These are phyloP conservation scores for Galeopsomyia nigrocyanea DNA, from an alignment of 2,888 invertebrate species.

Conservation along the genomic window DNA sequence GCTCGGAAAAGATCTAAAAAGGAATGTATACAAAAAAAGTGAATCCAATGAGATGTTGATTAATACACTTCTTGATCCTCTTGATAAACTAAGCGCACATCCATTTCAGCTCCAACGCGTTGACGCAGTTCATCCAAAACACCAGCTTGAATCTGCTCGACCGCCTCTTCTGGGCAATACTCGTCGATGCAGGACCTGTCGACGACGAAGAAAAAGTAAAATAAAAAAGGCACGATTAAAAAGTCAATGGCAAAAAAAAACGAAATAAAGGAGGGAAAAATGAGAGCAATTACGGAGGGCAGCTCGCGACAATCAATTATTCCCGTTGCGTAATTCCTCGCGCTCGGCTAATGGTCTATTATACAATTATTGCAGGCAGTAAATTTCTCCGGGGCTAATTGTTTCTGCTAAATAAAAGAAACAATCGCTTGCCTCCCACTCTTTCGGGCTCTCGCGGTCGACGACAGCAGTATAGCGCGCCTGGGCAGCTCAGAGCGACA, in stretches of 20 bases:
- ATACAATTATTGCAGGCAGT: slow-evolving; percentile 47
- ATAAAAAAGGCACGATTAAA: slow-evolving; percentile 36
- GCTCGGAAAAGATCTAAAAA: neutral
- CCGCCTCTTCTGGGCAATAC: slow-evolving; percentile 88
- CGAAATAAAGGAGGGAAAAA: slow-evolving; percentile 15
- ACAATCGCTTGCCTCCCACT: slow-evolving; percentile 22
- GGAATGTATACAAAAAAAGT: neutral
- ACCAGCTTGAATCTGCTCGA: slow-evolving; percentile 81
- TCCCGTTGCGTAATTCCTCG: slow-evolving; percentile 42
- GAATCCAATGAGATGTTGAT: neutral
- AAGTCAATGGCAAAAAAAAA: slow-evolving; percentile 35
- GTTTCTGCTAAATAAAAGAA: slow-evolving; percentile 46
- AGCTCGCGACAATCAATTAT: slow-evolving; percentile 43
- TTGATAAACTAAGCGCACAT: slow-evolving; percentile 57
- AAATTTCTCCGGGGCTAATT: slow-evolving; percentile 46
- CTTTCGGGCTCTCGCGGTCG: neutral
- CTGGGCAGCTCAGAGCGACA: slow-evolving; percentile 2
- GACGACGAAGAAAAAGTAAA: slow-evolving; percentile 46
- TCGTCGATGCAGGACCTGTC: slow-evolving; percentile 86
- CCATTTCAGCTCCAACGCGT: slow-evolving; percentile 56
- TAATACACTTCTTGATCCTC: slow-evolving; percentile 50
- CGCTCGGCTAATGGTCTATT: slow-evolving; percentile 46
- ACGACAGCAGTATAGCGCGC: neutral
- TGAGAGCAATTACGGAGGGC: slow-evolving; percentile 25
- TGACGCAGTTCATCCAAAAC: slow-evolving; percentile 74